A percentile compares a stretch with the other conserved stretches of the same genome.
phyloP scores from a whole-genome alignment of 2,797 vertebrate species.

The Harpagifer antarcticus region DNA sequence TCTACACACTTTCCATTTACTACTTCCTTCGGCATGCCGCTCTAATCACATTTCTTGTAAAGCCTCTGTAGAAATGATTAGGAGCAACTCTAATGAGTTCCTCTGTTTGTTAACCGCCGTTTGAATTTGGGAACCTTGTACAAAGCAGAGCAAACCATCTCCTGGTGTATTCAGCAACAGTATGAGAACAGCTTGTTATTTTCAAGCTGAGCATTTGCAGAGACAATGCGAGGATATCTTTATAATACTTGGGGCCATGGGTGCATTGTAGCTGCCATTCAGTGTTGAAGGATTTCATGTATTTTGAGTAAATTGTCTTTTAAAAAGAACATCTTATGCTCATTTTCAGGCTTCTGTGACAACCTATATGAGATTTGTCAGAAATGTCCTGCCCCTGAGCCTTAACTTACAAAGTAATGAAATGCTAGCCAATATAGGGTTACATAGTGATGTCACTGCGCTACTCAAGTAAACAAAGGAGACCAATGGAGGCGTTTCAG shows the following conservation, averaged over 20 bases:
- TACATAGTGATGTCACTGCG: no score
- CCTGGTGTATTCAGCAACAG: constrained; percentile 11
- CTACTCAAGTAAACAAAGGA: no score
- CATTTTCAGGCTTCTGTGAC: no score
- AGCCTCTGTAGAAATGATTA: constrained; percentile 36
- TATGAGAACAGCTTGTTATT: constrained; percentile 29
- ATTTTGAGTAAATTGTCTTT: no score
- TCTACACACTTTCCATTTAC: not conserved
- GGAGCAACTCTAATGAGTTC: constrained; percentile 43
- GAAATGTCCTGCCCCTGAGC: no score
- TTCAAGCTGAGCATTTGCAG: no score
- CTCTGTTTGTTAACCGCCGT: constrained; percentile 53
- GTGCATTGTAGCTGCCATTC: not conserved
- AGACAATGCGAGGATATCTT: constrained; percentile 13
- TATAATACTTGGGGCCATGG: constrained; percentile 17
- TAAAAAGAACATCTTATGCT: no score
- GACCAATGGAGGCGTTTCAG: no score
- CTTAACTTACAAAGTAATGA: no score
- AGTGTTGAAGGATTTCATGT: constrained; percentile 6
- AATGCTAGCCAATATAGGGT: no score
- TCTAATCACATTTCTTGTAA: constrained; percentile 58
- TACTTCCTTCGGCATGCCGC: constrained; percentile 2
- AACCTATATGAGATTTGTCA: no score
- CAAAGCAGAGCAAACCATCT: constrained; percentile 27
- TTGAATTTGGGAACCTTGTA: constrained; percentile 51